phyloP scores from a whole-genome alignment of 2,113 vertebrate species.

The Leucoraja erinaceus region DNA sequence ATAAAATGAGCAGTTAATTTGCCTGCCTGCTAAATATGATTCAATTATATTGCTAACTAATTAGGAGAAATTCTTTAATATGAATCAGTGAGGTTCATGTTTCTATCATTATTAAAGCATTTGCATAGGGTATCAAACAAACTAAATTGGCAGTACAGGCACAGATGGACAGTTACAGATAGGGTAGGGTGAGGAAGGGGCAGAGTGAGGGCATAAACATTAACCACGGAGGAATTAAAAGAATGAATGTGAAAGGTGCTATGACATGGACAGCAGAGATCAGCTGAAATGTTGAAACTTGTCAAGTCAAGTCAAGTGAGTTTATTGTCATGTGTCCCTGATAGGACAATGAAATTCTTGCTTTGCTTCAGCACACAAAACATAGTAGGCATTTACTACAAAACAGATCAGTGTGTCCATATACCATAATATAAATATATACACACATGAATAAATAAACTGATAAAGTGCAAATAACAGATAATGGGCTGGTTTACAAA shows the following conservation, averaged over 20 bases:
- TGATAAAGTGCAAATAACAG: too few species aligned
- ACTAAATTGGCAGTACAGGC: background rate
- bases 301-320: too few species aligned
- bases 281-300: too few species aligned
- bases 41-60: constrained; percentile 22
- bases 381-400: too few species aligned
- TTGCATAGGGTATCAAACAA: background rate
- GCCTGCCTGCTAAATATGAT: constrained; percentile 24
- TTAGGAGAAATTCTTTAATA: constrained; percentile 12
- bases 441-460: too few species aligned
- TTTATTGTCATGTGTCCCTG: too few species aligned
- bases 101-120: background rate
- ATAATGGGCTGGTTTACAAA: too few species aligned
- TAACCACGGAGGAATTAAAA: background rate
- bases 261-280: background rate
- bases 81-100: background rate
- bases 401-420: too few species aligned
- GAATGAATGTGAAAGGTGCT: background rate
- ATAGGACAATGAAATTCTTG: too few species aligned
- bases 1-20: background rate
- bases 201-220: background rate
- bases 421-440: too few species aligned
- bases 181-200: background rate
- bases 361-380: too few species aligned
- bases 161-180: background rate